Evolutionary conservation across 2,888 invertebrate genomes (phyloP).

Genomic region (Girardia tigrina): DNA sequence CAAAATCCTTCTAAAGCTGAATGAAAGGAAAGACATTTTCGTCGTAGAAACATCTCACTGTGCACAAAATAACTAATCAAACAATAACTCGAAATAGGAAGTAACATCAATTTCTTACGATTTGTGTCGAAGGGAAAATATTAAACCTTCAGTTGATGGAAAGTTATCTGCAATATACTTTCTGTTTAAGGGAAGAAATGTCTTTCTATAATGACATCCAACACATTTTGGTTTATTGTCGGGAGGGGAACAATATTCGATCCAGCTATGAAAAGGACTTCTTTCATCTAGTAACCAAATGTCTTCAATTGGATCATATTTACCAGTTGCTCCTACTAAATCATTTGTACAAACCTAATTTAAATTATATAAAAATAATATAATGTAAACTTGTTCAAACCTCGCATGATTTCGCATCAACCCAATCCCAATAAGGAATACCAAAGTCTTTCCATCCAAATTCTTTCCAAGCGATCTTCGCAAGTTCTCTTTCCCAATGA

Average conservation of each 20-base stretch:
- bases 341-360: slow-evolving; percentile 29
- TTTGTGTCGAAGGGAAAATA: neutral
- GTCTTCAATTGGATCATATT: neutral
- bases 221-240: neutral
- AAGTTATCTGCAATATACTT: neutral
- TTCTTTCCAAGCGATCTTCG: slow-evolving; percentile 25
- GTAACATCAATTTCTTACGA: neutral
- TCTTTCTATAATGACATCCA: slow-evolving; percentile 18
- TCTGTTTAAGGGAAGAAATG: neutral
- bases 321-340: slow-evolving; percentile 31
- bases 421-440: slow-evolving; percentile 37
- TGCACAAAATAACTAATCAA: neutral
- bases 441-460: slow-evolving; percentile 28
- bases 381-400: slow-evolving; percentile 23
- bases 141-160: neutral
- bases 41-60: neutral
- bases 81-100: neutral
- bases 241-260: slow-evolving; percentile 30
- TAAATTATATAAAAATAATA: neutral
- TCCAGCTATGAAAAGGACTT: slow-evolving; percentile 34
- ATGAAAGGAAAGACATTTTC: neutral
- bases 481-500: slow-evolving; percentile 33
- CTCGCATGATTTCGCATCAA: slow-evolving; percentile 34
- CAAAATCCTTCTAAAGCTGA: neutral
- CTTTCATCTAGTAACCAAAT: neutral